Evolutionary conservation across 2,888 invertebrate genomes (phyloP), one percentile per base, ranked within the genome.

Genomic region (Smittia aterrima): DNA sequence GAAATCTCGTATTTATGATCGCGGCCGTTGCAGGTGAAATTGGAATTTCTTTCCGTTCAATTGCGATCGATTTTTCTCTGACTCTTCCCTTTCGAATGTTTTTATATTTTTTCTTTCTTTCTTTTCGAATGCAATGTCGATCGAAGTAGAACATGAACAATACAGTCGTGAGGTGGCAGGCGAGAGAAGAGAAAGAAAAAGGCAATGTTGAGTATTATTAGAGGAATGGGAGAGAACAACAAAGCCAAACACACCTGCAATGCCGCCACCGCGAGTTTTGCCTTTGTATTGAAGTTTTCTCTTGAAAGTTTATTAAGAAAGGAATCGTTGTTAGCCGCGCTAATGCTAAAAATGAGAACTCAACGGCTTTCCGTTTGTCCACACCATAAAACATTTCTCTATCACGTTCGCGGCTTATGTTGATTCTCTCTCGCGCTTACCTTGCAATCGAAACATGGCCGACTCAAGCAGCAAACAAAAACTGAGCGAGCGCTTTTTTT

Each of bases 21-120:
- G n/a, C n/a, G 32, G 9, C 32, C 32, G 32, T 32, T 32, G 32
- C 32, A 32, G 32, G 32, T 32, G 32, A 32, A 32, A 47, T n/a
- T 47, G 47, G 47, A 47, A 16, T 47, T 47, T 47, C n/a, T 47
- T 38, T 38, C 38, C 38, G 4, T 38, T 47, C 47, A 11, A 47
- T 47, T 47, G n/a, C 47, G 13, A n/a, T 47, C 47, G 47, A 47
- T 47, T 47, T 47, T n/a, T n/a, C n/a, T n/a, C n/a, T n/a, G n/a
- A n/a, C n/a, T n/a, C n/a, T n/a, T n/a, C n/a, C n/a, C n/a, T n/a
- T n/a, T n/a, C n/a, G n/a, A n/a, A n/a, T n/a, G n/a, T n/a, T n/a
- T n/a, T n/a, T n/a, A n/a, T n/a, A n/a, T n/a, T n/a, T n/a, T n/a
- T n/a, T n/a, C n/a, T n/a, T n/a, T n/a, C n/a, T n/a, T n/a, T n/a